Conservation (phyloP, 2,888 invertebrate genomes). For the Candidula unifasciata region DNA sequence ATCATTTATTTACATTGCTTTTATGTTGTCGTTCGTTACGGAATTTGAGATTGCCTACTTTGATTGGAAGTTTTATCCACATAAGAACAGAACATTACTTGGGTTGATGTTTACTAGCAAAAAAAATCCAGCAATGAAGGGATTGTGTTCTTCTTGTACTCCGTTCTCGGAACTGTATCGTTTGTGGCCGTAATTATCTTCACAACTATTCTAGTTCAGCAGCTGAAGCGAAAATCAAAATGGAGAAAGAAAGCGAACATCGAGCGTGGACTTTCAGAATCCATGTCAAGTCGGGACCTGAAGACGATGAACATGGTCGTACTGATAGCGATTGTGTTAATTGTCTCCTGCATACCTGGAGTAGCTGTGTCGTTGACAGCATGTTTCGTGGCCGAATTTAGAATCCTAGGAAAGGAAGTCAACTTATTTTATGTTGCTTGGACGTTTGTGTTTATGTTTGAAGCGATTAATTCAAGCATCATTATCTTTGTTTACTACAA, state of each 20-base stretch:
- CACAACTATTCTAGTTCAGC: conserved; percentile 1
- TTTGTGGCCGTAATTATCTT: conserved; percentile 16
- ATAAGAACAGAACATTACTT: conserved; percentile 11
- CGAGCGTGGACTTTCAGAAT: neutral
- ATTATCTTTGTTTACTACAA: conserved; percentile 28
- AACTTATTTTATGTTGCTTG: conserved; percentile 13
- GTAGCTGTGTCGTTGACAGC: neutral
- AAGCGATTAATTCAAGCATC: conserved; percentile 30
- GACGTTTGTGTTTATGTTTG: conserved; percentile 28
- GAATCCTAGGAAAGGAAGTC: neutral
- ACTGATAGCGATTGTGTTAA: neutral
- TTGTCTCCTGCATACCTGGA: conserved; percentile 10
- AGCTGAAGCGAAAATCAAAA: neutral
- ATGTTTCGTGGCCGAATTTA: conserved; percentile 1
- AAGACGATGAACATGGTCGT: conserved; percentile 32
- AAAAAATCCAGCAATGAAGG: conserved; percentile 5
- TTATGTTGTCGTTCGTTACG: neutral
- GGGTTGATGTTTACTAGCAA: conserved; percentile 4
- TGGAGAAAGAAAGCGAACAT: conserved; percentile 11
- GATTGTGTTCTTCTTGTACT: conserved; percentile 13
- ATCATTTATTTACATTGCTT: neutral
- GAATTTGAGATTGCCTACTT: conserved; percentile 23
- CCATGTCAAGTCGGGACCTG: neutral
- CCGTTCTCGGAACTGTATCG: neutral
- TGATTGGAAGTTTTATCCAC: conserved; percentile 30